phyloP scores from a whole-genome alignment of 2,888 invertebrate species.

The Cephus sareptanus region DNA sequence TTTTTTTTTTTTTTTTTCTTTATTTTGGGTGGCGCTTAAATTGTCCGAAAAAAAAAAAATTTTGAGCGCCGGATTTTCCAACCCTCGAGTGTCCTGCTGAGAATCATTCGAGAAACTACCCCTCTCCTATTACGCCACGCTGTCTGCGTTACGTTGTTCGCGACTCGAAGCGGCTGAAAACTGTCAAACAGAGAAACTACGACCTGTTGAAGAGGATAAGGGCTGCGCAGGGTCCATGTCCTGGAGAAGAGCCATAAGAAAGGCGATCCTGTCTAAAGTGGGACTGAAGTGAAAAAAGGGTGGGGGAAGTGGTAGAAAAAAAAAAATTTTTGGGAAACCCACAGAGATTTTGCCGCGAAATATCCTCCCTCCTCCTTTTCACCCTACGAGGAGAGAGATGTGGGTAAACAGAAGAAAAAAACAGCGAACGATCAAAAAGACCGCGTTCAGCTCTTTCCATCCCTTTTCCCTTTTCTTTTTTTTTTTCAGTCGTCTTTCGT shows the following conservation, averaged over 20 bases:
- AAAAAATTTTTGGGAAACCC: background rate
- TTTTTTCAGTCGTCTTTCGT: background rate
- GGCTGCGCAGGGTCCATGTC: background rate
- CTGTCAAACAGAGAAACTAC: background rate
- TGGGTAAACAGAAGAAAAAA: background rate
- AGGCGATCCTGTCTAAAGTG: background rate
- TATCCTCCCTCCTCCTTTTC: background rate
- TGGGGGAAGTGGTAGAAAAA: background rate
- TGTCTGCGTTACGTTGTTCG: conserved; percentile 55
- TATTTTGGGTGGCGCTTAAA: conserved; percentile 35
- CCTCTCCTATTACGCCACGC: conserved; percentile 52
- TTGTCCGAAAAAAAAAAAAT: conserved; percentile 11
- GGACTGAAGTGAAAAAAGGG: background rate
- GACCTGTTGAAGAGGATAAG: background rate
- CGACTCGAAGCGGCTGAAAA: conserved; percentile 39
- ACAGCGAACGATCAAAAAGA: background rate
- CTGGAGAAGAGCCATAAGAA: background rate
- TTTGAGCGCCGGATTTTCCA: conserved; percentile 11
- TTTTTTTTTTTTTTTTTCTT: background rate
- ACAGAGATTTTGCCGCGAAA: background rate
- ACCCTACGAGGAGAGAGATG: background rate
- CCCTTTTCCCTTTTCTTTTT: background rate
- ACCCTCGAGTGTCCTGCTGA: conserved; percentile 18
- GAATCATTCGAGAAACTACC: conserved; percentile 26
- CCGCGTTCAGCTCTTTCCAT: background rate